Evolutionary conservation across 2,113 vertebrate species (phyloP).

Genomic region (Vicugna pacos): DNA sequence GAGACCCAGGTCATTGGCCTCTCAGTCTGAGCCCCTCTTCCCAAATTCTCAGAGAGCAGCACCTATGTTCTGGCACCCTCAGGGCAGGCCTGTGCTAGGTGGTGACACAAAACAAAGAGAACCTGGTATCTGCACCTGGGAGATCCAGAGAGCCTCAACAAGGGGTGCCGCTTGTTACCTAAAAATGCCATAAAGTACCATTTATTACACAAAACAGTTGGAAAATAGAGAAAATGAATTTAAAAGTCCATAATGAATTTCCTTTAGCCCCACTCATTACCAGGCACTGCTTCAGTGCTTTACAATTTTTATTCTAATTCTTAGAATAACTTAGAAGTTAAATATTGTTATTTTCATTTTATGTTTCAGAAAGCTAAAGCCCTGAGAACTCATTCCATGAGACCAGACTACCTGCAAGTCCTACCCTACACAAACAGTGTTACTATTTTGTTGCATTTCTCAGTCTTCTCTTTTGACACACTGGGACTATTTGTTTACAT

Average conservation of each 20-base stretch:
- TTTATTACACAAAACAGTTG: not conserved
- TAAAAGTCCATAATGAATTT: not conserved
- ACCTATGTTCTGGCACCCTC: not conserved
- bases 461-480: not conserved
- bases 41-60: not conserved
- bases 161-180: not conserved
- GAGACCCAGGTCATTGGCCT: not conserved
- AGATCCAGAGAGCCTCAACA: not conserved
- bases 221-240: slow-evolving; percentile 30
- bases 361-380: not conserved
- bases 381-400: not conserved
- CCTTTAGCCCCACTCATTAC: not conserved
- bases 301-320: not conserved
- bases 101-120: not conserved
- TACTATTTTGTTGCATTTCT: not conserved
- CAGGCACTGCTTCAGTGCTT: not conserved
- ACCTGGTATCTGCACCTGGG: not conserved
- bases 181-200: not conserved
- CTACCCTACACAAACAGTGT: not conserved
- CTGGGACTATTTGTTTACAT: not conserved
- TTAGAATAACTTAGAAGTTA: not conserved
- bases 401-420: not conserved
- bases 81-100: too few species aligned
- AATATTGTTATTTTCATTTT: not conserved
- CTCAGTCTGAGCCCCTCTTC: not conserved